These are phyloP conservation scores for Amblyornis subalaris DNA, from an alignment of 2,113 vertebrate species.

Conservation along the genomic window DNA sequence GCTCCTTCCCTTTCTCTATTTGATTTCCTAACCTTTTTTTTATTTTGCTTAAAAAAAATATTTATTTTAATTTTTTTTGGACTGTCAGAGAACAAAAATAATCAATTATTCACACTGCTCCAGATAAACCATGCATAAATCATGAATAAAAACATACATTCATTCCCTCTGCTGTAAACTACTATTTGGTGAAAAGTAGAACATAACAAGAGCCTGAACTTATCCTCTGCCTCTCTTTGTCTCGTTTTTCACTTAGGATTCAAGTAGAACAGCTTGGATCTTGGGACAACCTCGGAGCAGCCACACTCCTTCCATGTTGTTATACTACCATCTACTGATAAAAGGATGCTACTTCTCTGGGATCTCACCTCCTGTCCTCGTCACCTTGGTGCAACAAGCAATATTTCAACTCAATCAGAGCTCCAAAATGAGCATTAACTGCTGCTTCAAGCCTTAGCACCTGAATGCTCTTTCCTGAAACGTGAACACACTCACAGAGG, in stretches of 20 bases:
- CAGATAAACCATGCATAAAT: not conserved
- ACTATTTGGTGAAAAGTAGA: not conserved
- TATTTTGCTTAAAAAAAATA: not conserved
- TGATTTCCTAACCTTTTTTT: not conserved
- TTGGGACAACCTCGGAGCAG: not conserved
- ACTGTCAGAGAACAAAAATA: constrained; percentile 22
- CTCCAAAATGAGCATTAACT: not conserved
- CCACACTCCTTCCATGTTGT: constrained; percentile 35
- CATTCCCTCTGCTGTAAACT: not conserved
- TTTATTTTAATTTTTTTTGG: constrained; percentile 2
- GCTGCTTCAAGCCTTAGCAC: not conserved
- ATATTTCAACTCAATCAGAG: not conserved
- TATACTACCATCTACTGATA: constrained; percentile 80
- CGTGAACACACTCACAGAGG: not conserved
- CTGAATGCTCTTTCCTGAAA: not conserved
- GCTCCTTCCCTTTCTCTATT: constrained; percentile 2
- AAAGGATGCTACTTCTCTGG: constrained; percentile 67
- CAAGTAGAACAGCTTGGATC: not conserved
- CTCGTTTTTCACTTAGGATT: not conserved
- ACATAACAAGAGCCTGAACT: not conserved
- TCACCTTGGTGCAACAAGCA: constrained; percentile 13
- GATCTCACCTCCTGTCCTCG: not conserved
- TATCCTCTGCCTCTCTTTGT: not conserved
- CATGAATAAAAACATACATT: constrained; percentile 20
- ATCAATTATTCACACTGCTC: constrained; percentile 41